Base-by-base conservation (phyloP, 2,888 invertebrate genomes). In the Matsumyia berberina region DNA sequence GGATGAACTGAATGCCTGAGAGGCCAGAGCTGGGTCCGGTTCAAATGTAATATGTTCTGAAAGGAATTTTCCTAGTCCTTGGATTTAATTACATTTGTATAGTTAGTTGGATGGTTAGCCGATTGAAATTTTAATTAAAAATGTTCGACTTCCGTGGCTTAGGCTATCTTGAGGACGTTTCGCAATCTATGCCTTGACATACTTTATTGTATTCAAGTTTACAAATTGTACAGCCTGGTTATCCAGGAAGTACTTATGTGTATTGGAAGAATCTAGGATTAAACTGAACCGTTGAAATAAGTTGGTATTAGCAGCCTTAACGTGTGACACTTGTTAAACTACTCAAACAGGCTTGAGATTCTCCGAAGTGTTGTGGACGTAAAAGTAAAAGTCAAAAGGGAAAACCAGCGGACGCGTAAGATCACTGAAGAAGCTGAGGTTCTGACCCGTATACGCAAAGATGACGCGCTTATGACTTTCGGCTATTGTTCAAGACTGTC, bases 51-150 rank as follows among this genome's bases (percentile, higher is more conserved):
- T 72, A 55, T 62, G 12, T 66, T 55, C 35, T 31, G 17, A 35
- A 78, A 73, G 60, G 77, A 66, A 62, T 66, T 66, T 69, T 46
- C 39, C 1, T 64, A 15, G 39, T 29, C 5, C 8, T 11, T n/a
- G 44, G 44, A 33, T 72, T 51, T 49, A 49, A 51, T 73, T 73
- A 42, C 19, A 4, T 31, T 42, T 33, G 19, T 17, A 37, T 24
- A 55, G 69, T 69, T 44, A 57, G 69, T 69, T 24, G 24, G 24
- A n/a, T 5, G 8, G 17, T 15, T 42, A 33, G 49, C 15, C 33
- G 58, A 60, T 77, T 67, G 58, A 67, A 77, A 58, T 58, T 77
- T 77, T 77, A 77, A 77, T 77, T 77, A 77, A 77, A 77, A 77
- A 77, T 42, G 35, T n/a, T 35, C 55, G 51, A 66, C 31, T 58